A percentile compares a stretch with the other conserved stretches of the same genome.
These are phyloP conservation scores for Strongylocentrotus purpuratus DNA, from an alignment of 35 echinoderm and acorn worm genomes.

Conservation along the genomic window DNA sequence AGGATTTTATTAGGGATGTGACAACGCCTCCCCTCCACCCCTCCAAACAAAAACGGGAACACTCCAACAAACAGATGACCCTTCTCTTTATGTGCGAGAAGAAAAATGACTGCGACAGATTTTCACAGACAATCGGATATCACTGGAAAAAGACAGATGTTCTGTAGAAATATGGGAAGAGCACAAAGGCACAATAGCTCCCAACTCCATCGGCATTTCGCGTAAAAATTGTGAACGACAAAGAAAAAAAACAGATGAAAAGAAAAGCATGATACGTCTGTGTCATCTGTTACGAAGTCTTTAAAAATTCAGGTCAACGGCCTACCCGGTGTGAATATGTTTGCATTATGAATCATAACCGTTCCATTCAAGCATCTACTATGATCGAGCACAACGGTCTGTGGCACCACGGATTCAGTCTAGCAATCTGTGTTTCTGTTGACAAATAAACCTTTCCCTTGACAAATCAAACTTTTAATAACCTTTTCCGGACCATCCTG, in stretches of 20 bases:
- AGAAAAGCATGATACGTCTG: neutral
- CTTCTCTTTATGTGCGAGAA: neutral
- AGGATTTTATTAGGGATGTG: too few species aligned
- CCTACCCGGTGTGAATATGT: neutral
- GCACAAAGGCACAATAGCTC: neutral
- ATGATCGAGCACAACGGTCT: neutral
- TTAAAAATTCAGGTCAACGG: neutral
- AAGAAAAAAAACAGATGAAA: neutral
- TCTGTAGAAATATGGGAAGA: neutral
- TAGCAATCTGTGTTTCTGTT: neutral
- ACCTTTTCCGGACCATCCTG: neutral
- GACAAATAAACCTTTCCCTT: conserved; percentile 27
- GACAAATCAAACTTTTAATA: conserved; percentile 35
- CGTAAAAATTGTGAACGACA: neutral
- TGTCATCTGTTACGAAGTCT: neutral
- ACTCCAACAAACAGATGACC: neutral
- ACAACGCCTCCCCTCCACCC: too few species aligned
- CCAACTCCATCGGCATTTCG: neutral
- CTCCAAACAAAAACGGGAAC: too few species aligned
- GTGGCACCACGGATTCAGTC: neutral
- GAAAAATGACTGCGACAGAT: neutral
- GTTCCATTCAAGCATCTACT: neutral
- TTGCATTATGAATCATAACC: neutral
- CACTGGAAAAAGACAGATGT: neutral
- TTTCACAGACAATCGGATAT: neutral